Percentiles rank a stretch among this genome's conserved stretches.
phyloP scores from a whole-genome alignment of 2,113 vertebrate species.

The Chionodraco myersi region DNA sequence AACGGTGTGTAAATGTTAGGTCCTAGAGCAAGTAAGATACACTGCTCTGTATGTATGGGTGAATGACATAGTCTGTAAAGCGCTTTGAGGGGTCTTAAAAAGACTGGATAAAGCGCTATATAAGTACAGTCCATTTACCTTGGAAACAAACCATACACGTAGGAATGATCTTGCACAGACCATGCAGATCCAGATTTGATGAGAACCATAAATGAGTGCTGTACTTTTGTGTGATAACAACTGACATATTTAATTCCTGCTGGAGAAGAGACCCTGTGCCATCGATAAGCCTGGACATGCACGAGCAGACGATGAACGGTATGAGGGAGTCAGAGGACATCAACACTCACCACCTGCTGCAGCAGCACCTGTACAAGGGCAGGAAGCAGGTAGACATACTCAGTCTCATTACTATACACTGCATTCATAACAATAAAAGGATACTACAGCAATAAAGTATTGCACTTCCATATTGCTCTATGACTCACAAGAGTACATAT shows the following conservation, averaged over 20 bases:
- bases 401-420: neutral
- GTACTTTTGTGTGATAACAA: neutral
- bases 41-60: no score
- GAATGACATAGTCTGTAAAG: no score
- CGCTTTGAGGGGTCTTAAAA: no score
- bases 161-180: neutral
- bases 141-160: neutral
- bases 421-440: no score
- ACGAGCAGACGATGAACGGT: constrained; percentile 88
- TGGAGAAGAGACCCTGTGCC: constrained; percentile 88
- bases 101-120: no score
- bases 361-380: constrained; percentile 94
- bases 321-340: constrained; percentile 86
- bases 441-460: no score
- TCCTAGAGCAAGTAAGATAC: no score
- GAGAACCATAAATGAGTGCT: neutral
- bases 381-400: constrained; percentile 88
- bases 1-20: no score
- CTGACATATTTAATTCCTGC: neutral
- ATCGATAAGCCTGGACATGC: constrained; percentile 91
- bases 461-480: neutral
- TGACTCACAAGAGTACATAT: neutral
- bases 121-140: no score
- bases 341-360: constrained; percentile 90
- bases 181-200: neutral